These are phyloP conservation scores for Leptarthrus brevirostris DNA, from an alignment of 2,888 invertebrate species.

Conservation along the genomic window DNA sequence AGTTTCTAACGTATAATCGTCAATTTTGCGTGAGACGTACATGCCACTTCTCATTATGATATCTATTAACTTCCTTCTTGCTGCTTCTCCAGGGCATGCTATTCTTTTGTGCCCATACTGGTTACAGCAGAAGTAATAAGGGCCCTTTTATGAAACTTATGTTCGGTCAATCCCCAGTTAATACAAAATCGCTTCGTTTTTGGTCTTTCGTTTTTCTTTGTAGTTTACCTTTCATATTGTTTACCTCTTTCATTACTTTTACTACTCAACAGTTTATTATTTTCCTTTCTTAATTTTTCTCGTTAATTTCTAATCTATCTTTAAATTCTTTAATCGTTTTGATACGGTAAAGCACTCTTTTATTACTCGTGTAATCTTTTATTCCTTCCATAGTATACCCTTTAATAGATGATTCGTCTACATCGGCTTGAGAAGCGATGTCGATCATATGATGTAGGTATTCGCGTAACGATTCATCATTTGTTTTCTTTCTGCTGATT, in stretches of 20 bases:
- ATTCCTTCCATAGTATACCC: not conserved
- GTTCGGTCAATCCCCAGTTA: not conserved
- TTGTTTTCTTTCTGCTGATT: not conserved
- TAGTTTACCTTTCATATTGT: not conserved
- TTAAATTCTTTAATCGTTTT: not conserved
- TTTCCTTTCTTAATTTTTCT: not conserved
- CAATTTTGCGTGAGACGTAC: not conserved
- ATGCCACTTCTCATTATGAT: not conserved
- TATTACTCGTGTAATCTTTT: not conserved
- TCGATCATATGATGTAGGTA: not conserved
- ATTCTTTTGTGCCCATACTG: not conserved
- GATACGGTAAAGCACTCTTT: not conserved
- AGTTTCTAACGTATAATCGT: not conserved
- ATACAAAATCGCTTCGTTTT: not conserved
- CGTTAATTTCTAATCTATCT: not conserved
- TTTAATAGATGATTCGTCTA: not conserved
- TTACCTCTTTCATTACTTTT: not conserved
- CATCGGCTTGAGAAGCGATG: not conserved
- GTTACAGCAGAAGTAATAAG: slow-evolving; percentile 3
- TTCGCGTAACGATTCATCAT: not conserved
- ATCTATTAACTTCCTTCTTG: not conserved
- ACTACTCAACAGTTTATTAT: not conserved
- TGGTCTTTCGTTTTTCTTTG: not conserved
- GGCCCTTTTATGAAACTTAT: not conserved
- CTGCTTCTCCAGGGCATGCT: not conserved